Base-by-base conservation (phyloP, 2,113 vertebrate species). In the Chionomys nivalis region DNA sequence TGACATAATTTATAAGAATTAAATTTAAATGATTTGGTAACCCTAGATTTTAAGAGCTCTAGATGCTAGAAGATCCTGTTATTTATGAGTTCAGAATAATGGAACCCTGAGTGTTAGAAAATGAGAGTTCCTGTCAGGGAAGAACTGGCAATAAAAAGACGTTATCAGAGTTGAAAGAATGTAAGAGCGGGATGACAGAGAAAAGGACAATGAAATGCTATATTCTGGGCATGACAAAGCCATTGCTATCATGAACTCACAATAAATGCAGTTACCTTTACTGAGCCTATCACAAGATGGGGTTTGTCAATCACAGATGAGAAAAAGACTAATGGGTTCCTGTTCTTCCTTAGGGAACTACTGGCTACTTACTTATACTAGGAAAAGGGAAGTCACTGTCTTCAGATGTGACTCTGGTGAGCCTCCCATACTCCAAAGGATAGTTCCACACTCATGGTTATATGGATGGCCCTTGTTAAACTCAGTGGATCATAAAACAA, bases 1-100 rank as follows among this genome's bases (percentile, higher is more conserved):
- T 1, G 44, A 90, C 23, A 94, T 36, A 86, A 92, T 94, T 92
- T 93, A 31, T 33, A 96, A 94, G 5, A 88, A 86, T 81, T 63
- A 87, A 52, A 42, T 49, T 86, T 93, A 90, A 66, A 68, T 65
- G 58, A 77, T 92, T 47, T 95, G 28, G 28, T 7, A 90, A 89
- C 36, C 13, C 31, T 91, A 7, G 23, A 68, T 66, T 86, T 87
- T 68, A 88, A 36, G 42, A 86, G 1, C 81, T 6, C 21, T 73
- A 66, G 61, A 44, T 86, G 8, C 65, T 89, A 92, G 92, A 58
- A 96, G 47, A 95, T 49, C 0, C 7, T 81, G 16, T 65, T 33
- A 95, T 94, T 97, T 72, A 93, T 42, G 87, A 44, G 85, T 2
- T 76, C 36, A 44, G 28, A 11, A 66, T 93, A 26, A 79, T 76